Conservation (phyloP, 2,113 vertebrate genomes). For the Mola mola region DNA sequence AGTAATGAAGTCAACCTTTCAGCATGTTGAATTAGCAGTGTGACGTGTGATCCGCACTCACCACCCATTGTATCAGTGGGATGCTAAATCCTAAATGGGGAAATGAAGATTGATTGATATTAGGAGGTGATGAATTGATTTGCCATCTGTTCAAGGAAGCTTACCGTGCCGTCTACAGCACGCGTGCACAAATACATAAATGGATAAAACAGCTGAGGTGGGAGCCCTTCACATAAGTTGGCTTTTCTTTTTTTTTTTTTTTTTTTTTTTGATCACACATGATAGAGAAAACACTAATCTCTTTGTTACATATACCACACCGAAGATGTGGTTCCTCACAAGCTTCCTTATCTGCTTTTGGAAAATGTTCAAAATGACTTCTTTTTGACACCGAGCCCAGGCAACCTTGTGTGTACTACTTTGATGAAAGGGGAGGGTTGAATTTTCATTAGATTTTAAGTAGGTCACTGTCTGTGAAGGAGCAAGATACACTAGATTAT, state of each 20-base stretch:
- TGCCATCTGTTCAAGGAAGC: conserved; percentile 3
- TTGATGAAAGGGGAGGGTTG: conserved; percentile 27
- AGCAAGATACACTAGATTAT: conserved; percentile 45
- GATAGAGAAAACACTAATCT: too few relatives aligned
- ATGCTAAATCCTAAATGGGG: conserved; percentile 13
- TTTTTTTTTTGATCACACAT: not conserved
- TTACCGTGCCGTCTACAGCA: not conserved
- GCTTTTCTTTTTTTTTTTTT: too few relatives aligned
- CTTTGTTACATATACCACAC: too few relatives aligned
- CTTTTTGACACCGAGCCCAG: conserved; percentile 45
- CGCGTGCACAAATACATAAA: too few relatives aligned
- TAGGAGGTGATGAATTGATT: conserved; percentile 41
- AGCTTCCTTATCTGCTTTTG: conserved; percentile 6
- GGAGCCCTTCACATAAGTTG: too few relatives aligned
- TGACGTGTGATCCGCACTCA: conserved; percentile 22
- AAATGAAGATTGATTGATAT: conserved; percentile 32
- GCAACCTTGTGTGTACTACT: conserved; percentile 51
- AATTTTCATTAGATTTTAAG: conserved; percentile 62
- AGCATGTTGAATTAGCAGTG: conserved; percentile 12
- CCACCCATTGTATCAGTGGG: conserved; percentile 1
- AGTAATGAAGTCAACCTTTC: conserved; percentile 43
- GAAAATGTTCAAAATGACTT: conserved; percentile 11
- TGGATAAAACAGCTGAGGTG: too few relatives aligned
- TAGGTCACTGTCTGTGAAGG: conserved; percentile 64
- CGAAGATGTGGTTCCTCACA: not conserved